Base-by-base conservation (phyloP, 2,113 vertebrate species). In the Poecilia latipinna region DNA sequence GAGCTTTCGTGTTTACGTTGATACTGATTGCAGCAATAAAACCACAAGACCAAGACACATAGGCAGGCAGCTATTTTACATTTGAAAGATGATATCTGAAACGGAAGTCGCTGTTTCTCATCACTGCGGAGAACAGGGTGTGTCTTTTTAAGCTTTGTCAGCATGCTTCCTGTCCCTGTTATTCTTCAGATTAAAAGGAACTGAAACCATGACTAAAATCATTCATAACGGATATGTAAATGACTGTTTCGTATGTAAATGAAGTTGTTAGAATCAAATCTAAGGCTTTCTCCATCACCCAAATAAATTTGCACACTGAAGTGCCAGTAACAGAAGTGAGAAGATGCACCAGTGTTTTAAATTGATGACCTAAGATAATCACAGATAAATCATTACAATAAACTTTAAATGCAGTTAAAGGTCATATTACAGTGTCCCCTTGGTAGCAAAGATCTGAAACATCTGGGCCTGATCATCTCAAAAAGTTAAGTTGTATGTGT, bases 131-230 rank as follows among this genome's bases (percentile, higher is more conserved):
- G 35, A 4, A 4, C n/a, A 74, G 79, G 85, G 80, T 57, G 82
- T 71, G 77, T 76, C 62, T 83, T 83, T 70, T 76, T 85, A 72
- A 75, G 79, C 48, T 62, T 11, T 77, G 61, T 44, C 67, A 75
- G 76, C 67, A 17, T 60, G 77, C 84, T 90, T 89, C 89, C 86
- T 91, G 85, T 67, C 10, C 15, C 8, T 2, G 22, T 86, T 77
- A 75, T 72, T 44, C 44, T 72, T 78, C 70, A 22, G 39, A 17
- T 24, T 26, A 66, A 74, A 61, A 73, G 74, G 83, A 87, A 89
- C 71, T 48, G 63, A 87, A 84, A 86, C 62, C 26, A 29, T 6
- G 1, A 79, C 42, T 13, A 26, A 65, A 65, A 65, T 22, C 13
- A n/a, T 37, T 65, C 2, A 12, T 37, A 65, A 12, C 8, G 0